Percentiles rank a stretch among this genome's conserved stretches.
phyloP scores from a whole-genome alignment of 2,888 invertebrate species.

The Ectropis crepuscularia region DNA sequence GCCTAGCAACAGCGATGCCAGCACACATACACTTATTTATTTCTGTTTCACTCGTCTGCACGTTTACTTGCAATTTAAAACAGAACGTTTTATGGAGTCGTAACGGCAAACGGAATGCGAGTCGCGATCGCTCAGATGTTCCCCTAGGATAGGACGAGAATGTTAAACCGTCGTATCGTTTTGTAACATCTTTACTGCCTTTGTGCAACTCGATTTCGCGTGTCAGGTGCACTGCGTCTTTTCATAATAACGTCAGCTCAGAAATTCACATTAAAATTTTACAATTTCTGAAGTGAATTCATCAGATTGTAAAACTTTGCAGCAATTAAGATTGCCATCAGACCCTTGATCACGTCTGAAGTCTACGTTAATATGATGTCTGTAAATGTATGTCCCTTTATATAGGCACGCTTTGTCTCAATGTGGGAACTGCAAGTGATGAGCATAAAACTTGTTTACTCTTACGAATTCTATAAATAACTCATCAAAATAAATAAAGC shows the following conservation, averaged over 20 bases:
- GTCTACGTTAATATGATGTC: slow-evolving; percentile 21
- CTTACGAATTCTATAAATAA: slow-evolving; percentile 8
- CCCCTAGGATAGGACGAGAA: slow-evolving; percentile 45
- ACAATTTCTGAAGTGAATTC: slow-evolving; percentile 23
- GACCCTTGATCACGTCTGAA: slow-evolving; percentile 30
- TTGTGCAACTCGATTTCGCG: slow-evolving; percentile 19
- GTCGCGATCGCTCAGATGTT: slow-evolving; percentile 51
- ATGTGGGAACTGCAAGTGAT: slow-evolving; percentile 15
- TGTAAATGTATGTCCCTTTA: slow-evolving; percentile 5
- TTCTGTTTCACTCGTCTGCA: slow-evolving; percentile 76
- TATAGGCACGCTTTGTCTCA: slow-evolving; percentile 12
- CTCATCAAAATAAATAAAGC: slow-evolving; percentile 19
- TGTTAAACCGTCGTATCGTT: slow-evolving; percentile 47
- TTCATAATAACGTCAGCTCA: slow-evolving; percentile 20
- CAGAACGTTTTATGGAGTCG: slow-evolving; percentile 70
- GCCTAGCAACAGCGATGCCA: slow-evolving; percentile 78
- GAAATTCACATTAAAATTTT: slow-evolving; percentile 26
- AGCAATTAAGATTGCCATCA: slow-evolving; percentile 37
- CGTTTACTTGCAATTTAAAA: slow-evolving; percentile 72
- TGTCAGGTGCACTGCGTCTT: slow-evolving; percentile 17
- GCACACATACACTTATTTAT: slow-evolving; percentile 67
- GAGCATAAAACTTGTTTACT: slow-evolving; percentile 10
- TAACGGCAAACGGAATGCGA: slow-evolving; percentile 59
- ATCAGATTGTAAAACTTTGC: slow-evolving; percentile 28
- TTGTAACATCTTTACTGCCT: slow-evolving; percentile 50